Percentiles rank a stretch among this genome's conserved stretches.
Conservation (phyloP, 2,888 invertebrate species). For the Agrotis segetum region DNA sequence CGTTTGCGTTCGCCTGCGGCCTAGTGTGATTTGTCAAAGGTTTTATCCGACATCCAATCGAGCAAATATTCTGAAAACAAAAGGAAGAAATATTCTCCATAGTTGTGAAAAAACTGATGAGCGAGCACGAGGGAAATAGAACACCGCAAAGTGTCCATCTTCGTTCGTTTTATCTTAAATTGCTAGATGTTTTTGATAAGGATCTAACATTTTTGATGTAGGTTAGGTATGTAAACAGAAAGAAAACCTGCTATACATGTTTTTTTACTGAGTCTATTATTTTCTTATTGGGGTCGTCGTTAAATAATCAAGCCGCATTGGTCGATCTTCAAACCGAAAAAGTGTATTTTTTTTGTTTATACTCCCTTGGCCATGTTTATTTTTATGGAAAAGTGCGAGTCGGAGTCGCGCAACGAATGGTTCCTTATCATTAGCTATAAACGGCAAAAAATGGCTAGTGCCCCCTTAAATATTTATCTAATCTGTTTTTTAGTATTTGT, state of each 20-base stretch:
- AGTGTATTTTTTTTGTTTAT: too few species aligned
- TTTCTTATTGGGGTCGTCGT: too few species aligned
- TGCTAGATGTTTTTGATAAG: conserved; percentile 31
- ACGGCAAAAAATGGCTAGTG: too few species aligned
- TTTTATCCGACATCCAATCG: conserved; percentile 56
- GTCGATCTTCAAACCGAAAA: too few species aligned
- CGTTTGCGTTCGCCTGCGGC: conserved; percentile 38
- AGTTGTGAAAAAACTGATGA: conserved; percentile 59
- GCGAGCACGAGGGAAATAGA: conserved; percentile 56
- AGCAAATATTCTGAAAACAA: conserved; percentile 59
- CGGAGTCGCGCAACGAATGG: too few species aligned
- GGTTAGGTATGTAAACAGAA: too few species aligned
- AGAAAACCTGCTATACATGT: too few species aligned
- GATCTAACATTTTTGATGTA: neutral
- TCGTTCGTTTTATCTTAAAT: conserved; percentile 46
- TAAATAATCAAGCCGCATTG: too few species aligned
- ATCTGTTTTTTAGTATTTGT: too few species aligned
- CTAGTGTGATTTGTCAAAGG: conserved; percentile 59
- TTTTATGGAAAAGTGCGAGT: neutral
- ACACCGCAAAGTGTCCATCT: conserved; percentile 51
- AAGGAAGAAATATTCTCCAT: conserved; percentile 51
- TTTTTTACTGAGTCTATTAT: too few species aligned
- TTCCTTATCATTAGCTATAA: too few species aligned
- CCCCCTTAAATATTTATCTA: too few species aligned
- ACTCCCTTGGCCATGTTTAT: neutral